phyloP scores from a whole-genome alignment of 2,113 vertebrate species.

The Puma concolor region DNA sequence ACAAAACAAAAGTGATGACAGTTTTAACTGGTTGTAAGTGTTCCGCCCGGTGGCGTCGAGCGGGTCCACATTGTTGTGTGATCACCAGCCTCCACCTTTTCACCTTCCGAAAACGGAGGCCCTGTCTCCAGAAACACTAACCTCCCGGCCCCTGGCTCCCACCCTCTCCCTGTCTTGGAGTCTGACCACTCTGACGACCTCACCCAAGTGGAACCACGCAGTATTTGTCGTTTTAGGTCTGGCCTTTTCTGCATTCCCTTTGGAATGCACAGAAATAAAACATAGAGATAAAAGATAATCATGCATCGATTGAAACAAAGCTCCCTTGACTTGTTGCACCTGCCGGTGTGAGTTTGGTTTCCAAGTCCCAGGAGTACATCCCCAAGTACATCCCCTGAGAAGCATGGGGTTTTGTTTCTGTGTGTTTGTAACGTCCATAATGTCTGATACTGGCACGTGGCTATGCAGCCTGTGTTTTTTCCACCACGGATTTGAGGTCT shows the following conservation, averaged over 20 bases:
- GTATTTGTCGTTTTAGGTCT: not conserved
- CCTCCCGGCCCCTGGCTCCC: not conserved
- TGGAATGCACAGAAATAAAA: not conserved
- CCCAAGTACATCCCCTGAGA: not conserved
- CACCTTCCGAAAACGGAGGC: not conserved
- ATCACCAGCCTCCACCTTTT: rapidly evolving
- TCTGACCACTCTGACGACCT: not conserved
- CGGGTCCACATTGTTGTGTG: rapidly evolving
- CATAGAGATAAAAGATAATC: not conserved
- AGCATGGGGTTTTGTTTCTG: not conserved
- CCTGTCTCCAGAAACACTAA: not conserved
- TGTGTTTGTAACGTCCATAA: rapidly evolving
- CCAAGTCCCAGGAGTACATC: rapidly evolving
- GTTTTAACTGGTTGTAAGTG: not conserved
- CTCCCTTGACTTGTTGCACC: no score
- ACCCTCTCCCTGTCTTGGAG: not conserved
- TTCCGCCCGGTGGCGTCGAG: not conserved
- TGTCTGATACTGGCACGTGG: rapidly evolving
- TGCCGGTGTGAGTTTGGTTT: not conserved
- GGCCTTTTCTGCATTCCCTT: not conserved
- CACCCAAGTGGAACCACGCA: not conserved
- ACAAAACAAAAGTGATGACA: no score
- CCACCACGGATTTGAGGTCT: rapidly evolving
- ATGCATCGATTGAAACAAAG: not conserved
- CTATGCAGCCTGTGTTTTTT: not conserved